Conservation (phyloP, 2,113 vertebrate species). For the Tautogolabrus adspersus region DNA sequence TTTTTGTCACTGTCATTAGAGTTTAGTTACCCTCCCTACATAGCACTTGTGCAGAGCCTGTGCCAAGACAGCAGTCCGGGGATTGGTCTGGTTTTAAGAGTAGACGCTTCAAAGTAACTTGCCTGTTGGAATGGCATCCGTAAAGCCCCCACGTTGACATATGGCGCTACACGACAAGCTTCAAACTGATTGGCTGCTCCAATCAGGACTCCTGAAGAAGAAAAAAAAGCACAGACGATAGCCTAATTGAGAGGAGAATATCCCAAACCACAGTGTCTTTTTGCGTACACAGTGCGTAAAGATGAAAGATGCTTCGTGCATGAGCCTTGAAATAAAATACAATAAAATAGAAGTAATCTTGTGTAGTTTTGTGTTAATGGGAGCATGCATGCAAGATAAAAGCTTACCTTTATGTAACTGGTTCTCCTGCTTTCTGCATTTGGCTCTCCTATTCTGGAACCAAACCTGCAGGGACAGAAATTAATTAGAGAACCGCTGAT, state of each 20-base stretch:
- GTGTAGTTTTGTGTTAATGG: neutral
- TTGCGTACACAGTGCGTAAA: conserved; percentile 20
- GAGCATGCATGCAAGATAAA: conserved; percentile 28
- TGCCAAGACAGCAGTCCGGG: conserved; percentile 78
- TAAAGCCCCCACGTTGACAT: conserved; percentile 98
- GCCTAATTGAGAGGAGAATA: conserved; percentile 37
- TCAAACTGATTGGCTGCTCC: conserved; percentile 98
- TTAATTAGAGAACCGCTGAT: conserved; percentile 81
- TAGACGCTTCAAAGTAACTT: conserved; percentile 84
- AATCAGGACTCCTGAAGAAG: conserved; percentile 92
- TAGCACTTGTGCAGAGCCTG: conserved; percentile 63
- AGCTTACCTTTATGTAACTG: conserved; percentile 95
- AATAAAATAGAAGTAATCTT: conserved; percentile 16
- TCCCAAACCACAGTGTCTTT: conserved; percentile 10
- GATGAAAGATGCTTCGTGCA: conserved; percentile 16
- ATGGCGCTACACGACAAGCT: conserved; percentile 97
- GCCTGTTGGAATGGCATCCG: conserved; percentile 99
- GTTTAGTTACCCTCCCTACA: conserved; percentile 64
- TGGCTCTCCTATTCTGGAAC: conserved; percentile 98
- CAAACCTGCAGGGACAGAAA: conserved; percentile 90
- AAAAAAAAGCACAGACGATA: conserved; percentile 51
- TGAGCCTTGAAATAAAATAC: conserved; percentile 4
- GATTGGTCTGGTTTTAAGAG: conserved; percentile 71
- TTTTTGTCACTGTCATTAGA: conserved; percentile 58
- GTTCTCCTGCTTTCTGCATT: conserved; percentile 98